Evolutionary conservation across 2,888 invertebrate genomes (phyloP).

Genomic region (Pammene aurita): DNA sequence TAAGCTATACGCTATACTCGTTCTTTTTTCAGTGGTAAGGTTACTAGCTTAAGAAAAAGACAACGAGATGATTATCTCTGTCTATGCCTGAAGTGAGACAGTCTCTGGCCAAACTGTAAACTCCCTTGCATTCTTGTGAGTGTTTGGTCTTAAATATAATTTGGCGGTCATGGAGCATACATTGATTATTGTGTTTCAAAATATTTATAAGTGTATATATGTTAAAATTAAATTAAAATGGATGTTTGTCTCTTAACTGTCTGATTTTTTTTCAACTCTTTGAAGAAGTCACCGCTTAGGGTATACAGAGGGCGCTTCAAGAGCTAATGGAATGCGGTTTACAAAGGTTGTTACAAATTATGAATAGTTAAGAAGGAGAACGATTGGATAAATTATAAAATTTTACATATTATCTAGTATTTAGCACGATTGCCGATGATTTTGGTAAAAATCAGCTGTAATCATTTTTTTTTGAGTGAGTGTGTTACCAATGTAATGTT

Average conservation of each 20-base stretch:
- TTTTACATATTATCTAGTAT: background rate
- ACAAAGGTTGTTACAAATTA: slow-evolving; percentile 9
- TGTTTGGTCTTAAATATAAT: too few relatives aligned
- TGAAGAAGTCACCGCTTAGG: slow-evolving; percentile 12
- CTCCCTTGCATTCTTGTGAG: too few relatives aligned
- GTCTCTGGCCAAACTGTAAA: too few relatives aligned
- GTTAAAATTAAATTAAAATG: too few relatives aligned
- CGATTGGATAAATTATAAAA: background rate
- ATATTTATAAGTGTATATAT: too few relatives aligned
- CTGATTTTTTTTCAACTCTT: slow-evolving; percentile 22
- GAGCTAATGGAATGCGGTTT: slow-evolving; percentile 3
- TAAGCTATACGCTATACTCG: too few relatives aligned
- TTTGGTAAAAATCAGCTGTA: background rate
- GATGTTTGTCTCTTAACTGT: background rate
- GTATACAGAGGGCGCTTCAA: slow-evolving; percentile 31
- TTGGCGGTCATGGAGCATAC: too few relatives aligned
- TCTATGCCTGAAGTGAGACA: too few relatives aligned
- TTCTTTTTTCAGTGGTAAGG: too few relatives aligned
- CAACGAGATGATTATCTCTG: too few relatives aligned
- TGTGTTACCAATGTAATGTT: background rate
- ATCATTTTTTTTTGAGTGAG: background rate
- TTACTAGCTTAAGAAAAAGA: too few relatives aligned
- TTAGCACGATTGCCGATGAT: background rate
- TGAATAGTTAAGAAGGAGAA: background rate
- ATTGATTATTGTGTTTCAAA: too few relatives aligned